Base-by-base conservation (phyloP, 2,797 vertebrate species). In the Leuciscus waleckii region DNA sequence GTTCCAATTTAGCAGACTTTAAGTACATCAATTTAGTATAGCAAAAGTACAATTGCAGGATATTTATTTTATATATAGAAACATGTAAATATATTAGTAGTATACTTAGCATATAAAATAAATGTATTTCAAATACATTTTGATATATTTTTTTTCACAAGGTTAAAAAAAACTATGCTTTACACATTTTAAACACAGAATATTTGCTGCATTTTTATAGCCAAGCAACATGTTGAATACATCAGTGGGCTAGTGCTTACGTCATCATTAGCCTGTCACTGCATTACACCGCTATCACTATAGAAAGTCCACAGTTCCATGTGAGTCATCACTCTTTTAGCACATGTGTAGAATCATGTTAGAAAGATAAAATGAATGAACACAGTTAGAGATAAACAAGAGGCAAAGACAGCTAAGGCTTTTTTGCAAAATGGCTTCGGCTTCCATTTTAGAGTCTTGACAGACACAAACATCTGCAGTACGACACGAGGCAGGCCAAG, bases 401-500 rank as follows among this genome's bases (percentile, higher is more conserved):
- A 73, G 23, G 17, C 32, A 23, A 41, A 83, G 32, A 76, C 81
- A 65, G 75, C 35, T 2, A 7, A 19, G 32, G 14, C 26, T 58
- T 51, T 35, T 37, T 61, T 39, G 61, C 26, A 26, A 80, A 80
- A 75, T 67, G 29, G 46, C 46, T 67, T 79, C 39, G 1, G 51
- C 69, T 61, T 83, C 70, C 84, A 86, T 86, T 83, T 80, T 58
- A 76, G 8, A 65, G 65, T 65, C 73, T 26, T 37, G 46, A 69
- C 17, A 7, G 41, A 32, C 73, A 79, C 37, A 9, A 37, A 73
- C 51, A 69, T 65, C 74, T 39, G 32, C 46, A 41, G 73, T 35
- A 49, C 26, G 16, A n/a, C 67, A 82, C 32, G 19, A 70, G 43
- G 61, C 41, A 37, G 32, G 39, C 43, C 86, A 78, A 84, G 46